Base-by-base conservation (phyloP, 1,140 invertebrate species). In the Heliconius congener region DNA sequence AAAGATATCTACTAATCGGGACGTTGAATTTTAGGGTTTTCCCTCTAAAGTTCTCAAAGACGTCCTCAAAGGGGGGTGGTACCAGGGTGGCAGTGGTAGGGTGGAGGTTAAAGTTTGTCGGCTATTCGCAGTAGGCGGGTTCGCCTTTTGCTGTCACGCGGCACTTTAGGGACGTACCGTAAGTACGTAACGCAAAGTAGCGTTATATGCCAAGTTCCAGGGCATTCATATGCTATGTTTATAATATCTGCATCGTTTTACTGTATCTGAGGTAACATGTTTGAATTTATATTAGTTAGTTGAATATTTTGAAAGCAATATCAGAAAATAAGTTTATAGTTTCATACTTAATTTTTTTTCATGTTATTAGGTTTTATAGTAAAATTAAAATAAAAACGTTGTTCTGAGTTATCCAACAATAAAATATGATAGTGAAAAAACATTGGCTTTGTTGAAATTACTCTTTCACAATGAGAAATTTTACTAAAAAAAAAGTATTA, bases 1-100 rank as follows among this genome's bases (percentile, higher is more conserved):
- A 90, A 91, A 94, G 91, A 93, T 91, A 93, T 93, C 88, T 89
- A 91, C 88, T 94, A 93, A 94, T 94, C 91, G 89, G 88, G 85
- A 84, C 87, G 84, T 91, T 91, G 89, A 92, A 91, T 91, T 94
- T 94, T 88, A 90, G 89, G 93, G 90, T 93, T 93, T 93, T 91
- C 90, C 87, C 90, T 87, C 86, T 87, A 87, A 94, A 94, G 88
- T 94, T 94, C 87, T 93, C 90, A 93, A 93, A 93, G 93, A 93
- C 89, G 91, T 93, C 91, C 91, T 93, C 88, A 91, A 90, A 92
- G 90, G 87, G 82, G 90, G 91, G 90, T 90, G 90, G 88, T 92
- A 91, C 90, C 85, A 88, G 90, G 92, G 92, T 84, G 92, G 88
- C 86, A 88, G 81, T 73, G 81, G 74, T 60, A 46, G 85, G 89